Evolutionary conservation across 2,888 invertebrate genomes (phyloP), one percentile per base, ranked within the genome.

Genomic region (Automeris io): DNA sequence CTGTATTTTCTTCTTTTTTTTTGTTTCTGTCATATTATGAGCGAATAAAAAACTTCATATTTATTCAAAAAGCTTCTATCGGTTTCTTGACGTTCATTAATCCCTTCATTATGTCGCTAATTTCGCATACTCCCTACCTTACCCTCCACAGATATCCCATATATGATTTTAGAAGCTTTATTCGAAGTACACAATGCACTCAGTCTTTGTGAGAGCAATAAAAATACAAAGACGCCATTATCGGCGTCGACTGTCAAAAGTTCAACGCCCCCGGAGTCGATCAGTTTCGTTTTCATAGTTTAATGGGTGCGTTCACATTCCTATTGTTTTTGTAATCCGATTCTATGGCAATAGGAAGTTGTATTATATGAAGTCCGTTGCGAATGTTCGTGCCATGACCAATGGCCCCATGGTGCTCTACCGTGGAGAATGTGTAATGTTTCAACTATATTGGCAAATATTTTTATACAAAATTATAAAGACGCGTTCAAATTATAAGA

Each of bases 321-420:
- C 65, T 62, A 82, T 82, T 82, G 81, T 80, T 79, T 76, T 69
- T 70, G 74, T 63, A 70, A 80, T 70, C 62, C 55, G 72, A 72
- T 65, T 62, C 66, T 61, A 16, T 47, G 59, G 64, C 60, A 63
- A 61, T 66, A 74, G 77, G 77, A 77, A 76, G 69, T 68, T 38
- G 43, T 54, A 54, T 57, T 60, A 57, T 58, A 49, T 43, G 54
- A 50, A 48, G 40, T 40, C 43, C 43, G 40, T 40, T 19, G 40
- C 43, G 37, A 43, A 43, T 43, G 40, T 31, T 25, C 40, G 24
- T n/a, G 18, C 26, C 16, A 16, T 26, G 38, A 26, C 21, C 29
- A 29, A 29, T 29, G 29, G 29, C n/a, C 16, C 29, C 29, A 29
- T 29, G 18, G 6, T 11, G 7, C 23, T 24, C 12, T 21, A 35